Base-by-base conservation (phyloP, 2,888 invertebrate species). In the Herminia tarsipennalis region DNA sequence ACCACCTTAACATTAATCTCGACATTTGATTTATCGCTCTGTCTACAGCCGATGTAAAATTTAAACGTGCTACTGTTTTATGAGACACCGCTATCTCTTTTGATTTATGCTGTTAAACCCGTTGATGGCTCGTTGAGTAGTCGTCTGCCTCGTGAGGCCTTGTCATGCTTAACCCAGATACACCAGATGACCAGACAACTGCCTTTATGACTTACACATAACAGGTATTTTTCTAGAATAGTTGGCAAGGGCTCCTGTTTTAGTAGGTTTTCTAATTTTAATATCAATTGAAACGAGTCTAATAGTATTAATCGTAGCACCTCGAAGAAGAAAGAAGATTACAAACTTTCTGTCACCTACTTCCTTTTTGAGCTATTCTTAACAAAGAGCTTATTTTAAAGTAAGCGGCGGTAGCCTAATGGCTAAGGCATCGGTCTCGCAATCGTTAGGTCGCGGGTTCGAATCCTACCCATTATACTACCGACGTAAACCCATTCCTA, bases 91-190 rank as follows among this genome's bases (percentile, higher is more conserved):
- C 60, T 53, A 21, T 32, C 20, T 41, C 40, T 14, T 38, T 2
- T 46, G 12, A 20, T 25, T 34, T 25, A 33, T 30, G 25, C 32
- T 35, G 4, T 28, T 30, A 47, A 54, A 54, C 46, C 14, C 39
- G 48, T 30, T 38, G n/a, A n/a, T n/a, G 42, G 34, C 37, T 21
- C 35, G 41, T 35, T 42, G 46, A 36, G 43, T 40, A 51, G 55
- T 51, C 45, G 49, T 58, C 56, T 64, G 54, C 54, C 36, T 49
- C 50, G 35, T 44, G 35, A 66, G 68, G 63, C 69, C 71, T 73
- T 74, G 75, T 70, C 62, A 62, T 65, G 58, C 66, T 65, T 73
- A 73, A 68, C 74, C 73, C 57, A 75, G 63, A 70, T 73, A 72
- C 60, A 50, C 47, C 28, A 66, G 47, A 58, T 61, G 44, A 39